Conservation (phyloP, 2,797 vertebrate genomes). For the Salmo trutta region DNA sequence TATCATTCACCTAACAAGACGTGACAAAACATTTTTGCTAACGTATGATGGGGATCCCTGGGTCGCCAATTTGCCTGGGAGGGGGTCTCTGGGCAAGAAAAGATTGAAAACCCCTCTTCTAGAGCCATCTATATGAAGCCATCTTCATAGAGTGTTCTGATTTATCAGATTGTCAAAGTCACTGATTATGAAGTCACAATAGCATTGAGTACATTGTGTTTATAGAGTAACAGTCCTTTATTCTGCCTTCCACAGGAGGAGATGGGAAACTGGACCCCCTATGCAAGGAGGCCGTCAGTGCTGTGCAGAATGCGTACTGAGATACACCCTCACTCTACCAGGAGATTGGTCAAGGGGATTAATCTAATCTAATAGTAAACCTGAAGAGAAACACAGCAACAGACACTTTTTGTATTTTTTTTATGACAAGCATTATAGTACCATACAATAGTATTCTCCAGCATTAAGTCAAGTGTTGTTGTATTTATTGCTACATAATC, state of each 20-base stretch:
- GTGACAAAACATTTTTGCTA: no score
- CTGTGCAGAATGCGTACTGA: conserved; percentile 13
- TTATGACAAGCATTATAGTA: neutral
- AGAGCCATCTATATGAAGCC: neutral
- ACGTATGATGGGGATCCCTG: no score
- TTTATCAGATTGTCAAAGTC: neutral
- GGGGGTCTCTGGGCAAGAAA: no score
- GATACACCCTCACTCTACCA: neutral
- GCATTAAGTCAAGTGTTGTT: neutral
- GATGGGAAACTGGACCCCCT: conserved; percentile 17
- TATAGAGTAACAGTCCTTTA: neutral
- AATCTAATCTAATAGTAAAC: neutral
- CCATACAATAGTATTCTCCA: neutral
- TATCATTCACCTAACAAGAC: no score
- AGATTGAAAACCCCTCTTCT: neutral
- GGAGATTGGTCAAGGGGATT: neutral
- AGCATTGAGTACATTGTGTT: neutral
- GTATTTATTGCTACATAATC: neutral
- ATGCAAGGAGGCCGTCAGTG: conserved; percentile 4
- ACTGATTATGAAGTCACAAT: neutral
- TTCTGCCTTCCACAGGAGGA: conserved; percentile 2
- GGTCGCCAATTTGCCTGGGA: no score
- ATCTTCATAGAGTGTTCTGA: neutral
- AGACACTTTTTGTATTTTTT: neutral
- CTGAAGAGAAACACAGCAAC: neutral